These are phyloP conservation scores for Pica pica DNA, from an alignment of 2,113 vertebrate species.

Conservation along the genomic window DNA sequence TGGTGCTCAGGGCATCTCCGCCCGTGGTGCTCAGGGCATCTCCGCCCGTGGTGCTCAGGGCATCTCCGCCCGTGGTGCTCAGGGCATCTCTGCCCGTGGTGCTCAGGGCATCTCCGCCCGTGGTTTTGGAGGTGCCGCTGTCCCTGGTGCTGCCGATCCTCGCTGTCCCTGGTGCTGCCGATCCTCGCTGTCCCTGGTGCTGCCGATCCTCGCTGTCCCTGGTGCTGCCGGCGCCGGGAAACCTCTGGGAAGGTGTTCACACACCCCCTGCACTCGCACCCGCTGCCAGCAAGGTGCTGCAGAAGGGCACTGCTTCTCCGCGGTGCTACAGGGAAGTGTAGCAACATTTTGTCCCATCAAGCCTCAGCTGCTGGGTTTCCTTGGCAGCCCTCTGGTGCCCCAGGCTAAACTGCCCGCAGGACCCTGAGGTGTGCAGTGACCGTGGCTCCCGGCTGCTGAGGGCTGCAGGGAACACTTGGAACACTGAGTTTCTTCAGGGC, in stretches of 20 bases:
- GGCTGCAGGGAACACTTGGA: background rate
- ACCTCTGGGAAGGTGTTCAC: rapidly evolving
- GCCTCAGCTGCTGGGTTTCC: background rate
- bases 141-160: too few relatives aligned
- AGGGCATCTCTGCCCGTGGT: too few relatives aligned
- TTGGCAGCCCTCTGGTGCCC: background rate
- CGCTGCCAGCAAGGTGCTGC: rapidly evolving
- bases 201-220: background rate
- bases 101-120: too few relatives aligned
- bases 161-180: too few relatives aligned
- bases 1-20: too few relatives aligned
- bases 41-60: too few relatives aligned
- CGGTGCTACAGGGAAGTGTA: background rate
- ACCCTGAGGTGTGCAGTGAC: too few relatives aligned
- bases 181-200: background rate
- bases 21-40: too few relatives aligned
- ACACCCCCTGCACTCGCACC: rapidly evolving
- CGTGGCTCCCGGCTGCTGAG: background rate
- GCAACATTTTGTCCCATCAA: background rate
- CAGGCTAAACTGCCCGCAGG: background rate
- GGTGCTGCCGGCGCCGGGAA: background rate
- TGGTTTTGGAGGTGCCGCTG: too few relatives aligned
- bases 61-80: too few relatives aligned
- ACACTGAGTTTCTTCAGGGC: background rate
- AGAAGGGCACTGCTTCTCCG: rapidly evolving